These are phyloP conservation scores for Sepiola atlantica DNA, from an alignment of 2,888 invertebrate species.

Conservation along the genomic window DNA sequence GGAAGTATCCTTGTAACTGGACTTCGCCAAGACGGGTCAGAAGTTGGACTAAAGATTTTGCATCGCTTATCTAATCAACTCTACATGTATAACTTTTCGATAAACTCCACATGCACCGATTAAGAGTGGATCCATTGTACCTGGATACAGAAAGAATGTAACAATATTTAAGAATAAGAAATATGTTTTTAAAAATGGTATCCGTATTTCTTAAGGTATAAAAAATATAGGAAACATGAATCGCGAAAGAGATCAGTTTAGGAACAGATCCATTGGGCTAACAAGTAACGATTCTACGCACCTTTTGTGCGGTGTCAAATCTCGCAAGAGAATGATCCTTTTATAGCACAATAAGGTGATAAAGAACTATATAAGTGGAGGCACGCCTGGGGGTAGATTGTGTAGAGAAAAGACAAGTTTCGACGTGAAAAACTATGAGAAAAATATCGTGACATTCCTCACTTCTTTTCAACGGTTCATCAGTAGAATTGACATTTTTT, in stretches of 20 bases:
- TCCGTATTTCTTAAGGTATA: too few species aligned
- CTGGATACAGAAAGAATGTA: too few species aligned
- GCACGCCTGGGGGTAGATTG: not conserved
- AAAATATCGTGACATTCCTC: constrained; percentile 8
- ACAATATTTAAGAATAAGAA: too few species aligned
- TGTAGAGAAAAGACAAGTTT: not conserved
- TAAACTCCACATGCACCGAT: too few species aligned
- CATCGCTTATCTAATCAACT: too few species aligned
- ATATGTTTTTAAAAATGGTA: too few species aligned
- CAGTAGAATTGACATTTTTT: not conserved
- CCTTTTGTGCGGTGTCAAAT: not conserved
- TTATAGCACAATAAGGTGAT: not conserved
- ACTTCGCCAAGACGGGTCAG: too few species aligned
- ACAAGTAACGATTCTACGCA: not conserved
- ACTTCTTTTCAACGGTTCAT: not conserved
- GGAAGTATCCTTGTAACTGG: too few species aligned
- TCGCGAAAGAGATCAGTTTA: not conserved
- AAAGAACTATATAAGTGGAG: not conserved
- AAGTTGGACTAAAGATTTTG: too few species aligned
- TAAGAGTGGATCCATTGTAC: too few species aligned
- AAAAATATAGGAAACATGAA: too few species aligned
- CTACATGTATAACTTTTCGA: too few species aligned
- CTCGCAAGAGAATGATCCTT: not conserved
- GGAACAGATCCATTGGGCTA: not conserved
- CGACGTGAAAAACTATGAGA: not conserved